Evolutionary conservation across 2,113 vertebrate genomes (phyloP), one percentile per base, ranked within the genome.

Genomic region (Shinisaurus crocodilurus): DNA sequence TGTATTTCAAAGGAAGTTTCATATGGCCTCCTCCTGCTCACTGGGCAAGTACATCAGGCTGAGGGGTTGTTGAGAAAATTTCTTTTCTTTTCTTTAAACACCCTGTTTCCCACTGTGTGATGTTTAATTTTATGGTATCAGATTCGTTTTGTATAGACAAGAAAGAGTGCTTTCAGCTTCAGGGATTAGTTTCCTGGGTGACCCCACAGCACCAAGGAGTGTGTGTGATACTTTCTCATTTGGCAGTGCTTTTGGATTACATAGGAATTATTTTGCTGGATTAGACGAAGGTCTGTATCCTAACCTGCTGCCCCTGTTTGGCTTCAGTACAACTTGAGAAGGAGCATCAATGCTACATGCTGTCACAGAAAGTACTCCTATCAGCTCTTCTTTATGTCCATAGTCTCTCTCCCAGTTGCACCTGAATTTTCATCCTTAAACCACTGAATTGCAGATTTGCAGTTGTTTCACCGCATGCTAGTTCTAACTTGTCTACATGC

Each of bases 1-100:
- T 86, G 82, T 81, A n/a, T 88, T 72, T 94, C 87, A 85, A 90
- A 88, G 63, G 72, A 48, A 82, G 81, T 74, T 32, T 37, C 2
- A 32, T 72, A 88, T 67, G 57, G 32, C 10, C 40, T 91, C 0
- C 87, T 0, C 88, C 87, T n/a, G 1, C 10, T 90, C 89, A 40
- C 48, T 40, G 67, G 32, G 54, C 65, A 54, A 9, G 15, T 32
- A 48, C 6, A 67, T 91, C 85, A n/a, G 43, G 37, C 43, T 15
- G 77, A 85, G 57, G 0, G 69, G 70, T 50, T 88, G 16, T 89
- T 92, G 34, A 37, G 6, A 85, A 65, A 20, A 43, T 3, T 6
- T 76, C 32, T 6, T 43, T 32, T 60, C 2, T 74, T 84, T 27
- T 86, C 6, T 77, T 70, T 5, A 75, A 86, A 87, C n/a, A 82